Conservation (phyloP, 1,140 invertebrate genomes). For the Mizuhopecten yessoensis region DNA sequence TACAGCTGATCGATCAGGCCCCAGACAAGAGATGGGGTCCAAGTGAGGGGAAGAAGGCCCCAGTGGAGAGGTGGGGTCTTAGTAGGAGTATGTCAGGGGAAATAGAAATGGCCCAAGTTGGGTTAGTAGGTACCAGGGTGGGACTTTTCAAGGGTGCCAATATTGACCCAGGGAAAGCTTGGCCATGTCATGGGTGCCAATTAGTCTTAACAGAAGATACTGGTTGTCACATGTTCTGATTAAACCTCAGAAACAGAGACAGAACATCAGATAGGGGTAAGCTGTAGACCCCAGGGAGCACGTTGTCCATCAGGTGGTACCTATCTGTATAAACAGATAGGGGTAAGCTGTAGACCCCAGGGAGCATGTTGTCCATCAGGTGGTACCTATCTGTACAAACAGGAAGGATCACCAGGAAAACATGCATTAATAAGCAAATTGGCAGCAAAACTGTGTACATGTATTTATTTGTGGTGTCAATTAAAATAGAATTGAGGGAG, state of each 20-base stretch:
- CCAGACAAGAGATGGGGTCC: not conserved
- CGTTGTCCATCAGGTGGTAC: constrained; percentile 12
- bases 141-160: too few species aligned
- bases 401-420: constrained; percentile 25
- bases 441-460: constrained; percentile 26
- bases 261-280: not conserved
- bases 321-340: not conserved
- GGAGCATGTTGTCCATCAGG: constrained; percentile 16
- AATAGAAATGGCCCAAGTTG: too few species aligned
- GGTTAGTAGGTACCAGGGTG: too few species aligned
- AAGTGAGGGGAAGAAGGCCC: not conserved
- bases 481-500: constrained; percentile 28
- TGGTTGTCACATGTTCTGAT: too few species aligned
- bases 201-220: too few species aligned
- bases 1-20: constrained; percentile 6
- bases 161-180: too few species aligned
- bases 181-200: too few species aligned
- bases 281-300: not conserved
- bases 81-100: not conserved
- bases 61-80: not conserved
- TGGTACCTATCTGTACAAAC: constrained; percentile 1
- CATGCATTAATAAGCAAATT: constrained; percentile 27
- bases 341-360: not conserved
- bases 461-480: constrained; percentile 39
- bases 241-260: too few species aligned